phyloP scores from a whole-genome alignment of 2,113 vertebrate genomes.

The Dromiciops gliroides region DNA sequence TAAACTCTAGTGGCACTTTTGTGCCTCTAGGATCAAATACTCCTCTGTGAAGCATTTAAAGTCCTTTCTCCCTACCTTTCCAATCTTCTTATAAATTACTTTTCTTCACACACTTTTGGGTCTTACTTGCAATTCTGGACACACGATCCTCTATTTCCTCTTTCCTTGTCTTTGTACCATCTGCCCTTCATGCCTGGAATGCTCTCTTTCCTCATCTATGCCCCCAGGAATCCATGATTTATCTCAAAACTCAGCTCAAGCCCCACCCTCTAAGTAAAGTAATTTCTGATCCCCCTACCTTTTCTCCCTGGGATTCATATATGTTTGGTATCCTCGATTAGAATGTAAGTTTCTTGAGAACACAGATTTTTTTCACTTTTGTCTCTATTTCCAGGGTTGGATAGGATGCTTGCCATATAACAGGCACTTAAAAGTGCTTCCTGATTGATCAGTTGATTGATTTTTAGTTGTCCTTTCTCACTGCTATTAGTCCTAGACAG shows the following conservation, averaged over 20 bases:
- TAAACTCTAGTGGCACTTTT: background rate
- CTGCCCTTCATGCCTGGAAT: background rate
- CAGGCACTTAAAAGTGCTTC: background rate
- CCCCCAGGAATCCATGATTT: background rate
- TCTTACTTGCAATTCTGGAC: background rate
- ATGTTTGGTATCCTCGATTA: background rate
- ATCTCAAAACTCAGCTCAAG: background rate
- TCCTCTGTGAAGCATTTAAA: background rate
- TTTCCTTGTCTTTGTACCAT: background rate
- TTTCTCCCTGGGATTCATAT: background rate
- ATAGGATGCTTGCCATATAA: background rate
- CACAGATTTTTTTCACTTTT: background rate
- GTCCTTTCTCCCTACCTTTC: background rate
- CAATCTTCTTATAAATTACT: background rate
- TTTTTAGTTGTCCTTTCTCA: conserved; percentile 38
- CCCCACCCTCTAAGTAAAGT: background rate
- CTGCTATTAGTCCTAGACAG: background rate
- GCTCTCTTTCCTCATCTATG: background rate
- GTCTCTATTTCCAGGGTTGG: background rate
- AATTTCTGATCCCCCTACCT: background rate
- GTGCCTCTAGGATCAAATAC: background rate
- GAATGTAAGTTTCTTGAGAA: background rate
- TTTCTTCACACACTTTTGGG: background rate
- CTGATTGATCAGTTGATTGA: background rate
- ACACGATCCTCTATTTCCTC: background rate